Evolutionary conservation across 2,113 vertebrate genomes (phyloP).

Genomic region (Sminthopsis crassicaudata): DNA sequence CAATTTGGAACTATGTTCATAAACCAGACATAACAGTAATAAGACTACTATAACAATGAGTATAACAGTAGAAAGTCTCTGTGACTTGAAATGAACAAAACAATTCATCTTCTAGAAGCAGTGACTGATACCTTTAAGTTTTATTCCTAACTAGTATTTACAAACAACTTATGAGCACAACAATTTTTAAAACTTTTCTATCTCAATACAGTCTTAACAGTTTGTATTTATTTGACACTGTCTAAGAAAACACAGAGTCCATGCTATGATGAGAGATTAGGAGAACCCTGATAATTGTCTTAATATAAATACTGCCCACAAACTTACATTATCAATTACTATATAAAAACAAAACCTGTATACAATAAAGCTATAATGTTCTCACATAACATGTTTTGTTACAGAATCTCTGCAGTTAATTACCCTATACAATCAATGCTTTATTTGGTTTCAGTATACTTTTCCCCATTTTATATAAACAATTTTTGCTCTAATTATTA

Average conservation of each 20-base stretch:
- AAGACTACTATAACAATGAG: not conserved
- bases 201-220: not conserved
- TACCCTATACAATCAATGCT: not conserved
- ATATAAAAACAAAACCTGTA: not conserved
- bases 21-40: not conserved
- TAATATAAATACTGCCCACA: not conserved
- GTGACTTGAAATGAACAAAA: not conserved
- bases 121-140: not conserved
- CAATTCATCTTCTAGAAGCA: not conserved
- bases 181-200: not conserved
- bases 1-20: not conserved
- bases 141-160: not conserved
- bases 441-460: not conserved
- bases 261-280: not conserved
- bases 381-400: not conserved
- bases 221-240: too few species aligned
- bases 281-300: not conserved
- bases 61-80: not conserved
- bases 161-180: not conserved
- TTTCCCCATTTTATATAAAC: not conserved
- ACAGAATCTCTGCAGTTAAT: not conserved
- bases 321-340: not conserved
- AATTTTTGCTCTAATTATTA: not conserved
- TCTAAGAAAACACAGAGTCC: not conserved
- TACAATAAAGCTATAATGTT: not conserved